phyloP scores from a whole-genome alignment of 1,140 invertebrate species.

The Nephotettix cincticeps region DNA sequence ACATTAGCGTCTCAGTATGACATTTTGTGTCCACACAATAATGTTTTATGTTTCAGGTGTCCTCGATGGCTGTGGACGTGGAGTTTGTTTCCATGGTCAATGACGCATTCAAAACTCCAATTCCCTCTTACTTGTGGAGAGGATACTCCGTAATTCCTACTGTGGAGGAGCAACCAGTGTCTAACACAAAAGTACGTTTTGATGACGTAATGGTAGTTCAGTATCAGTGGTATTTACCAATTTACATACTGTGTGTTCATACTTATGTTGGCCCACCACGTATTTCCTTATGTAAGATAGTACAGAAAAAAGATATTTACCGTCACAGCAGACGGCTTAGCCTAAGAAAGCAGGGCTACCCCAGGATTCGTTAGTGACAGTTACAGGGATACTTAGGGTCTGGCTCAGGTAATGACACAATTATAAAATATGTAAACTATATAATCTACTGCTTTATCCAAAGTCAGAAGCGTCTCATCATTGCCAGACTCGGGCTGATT shows the following conservation, averaged over 20 bases:
- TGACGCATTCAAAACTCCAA: constrained; percentile 43
- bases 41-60: constrained; percentile 42
- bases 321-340: not conserved
- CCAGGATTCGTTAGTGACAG: too few species aligned
- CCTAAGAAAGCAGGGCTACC: too few species aligned
- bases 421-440: too few species aligned
- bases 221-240: not conserved
- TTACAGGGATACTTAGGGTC: too few species aligned
- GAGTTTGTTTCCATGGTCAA: constrained; percentile 57
- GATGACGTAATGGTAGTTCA: too few species aligned
- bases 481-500: too few species aligned
- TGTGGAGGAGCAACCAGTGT: not conserved
- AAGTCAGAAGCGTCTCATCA: too few species aligned
- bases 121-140: not conserved
- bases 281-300: not conserved
- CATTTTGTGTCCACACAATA: too few species aligned
- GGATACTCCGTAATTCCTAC: not conserved
- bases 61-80: constrained; percentile 52
- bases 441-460: too few species aligned
- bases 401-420: too few species aligned
- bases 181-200: too few species aligned
- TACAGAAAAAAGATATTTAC: not conserved
- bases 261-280: not conserved
- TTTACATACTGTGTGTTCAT: not conserved
- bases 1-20: too few species aligned